Base-by-base conservation (phyloP, 2,113 vertebrate genomes). In the Mustelus asterias region DNA sequence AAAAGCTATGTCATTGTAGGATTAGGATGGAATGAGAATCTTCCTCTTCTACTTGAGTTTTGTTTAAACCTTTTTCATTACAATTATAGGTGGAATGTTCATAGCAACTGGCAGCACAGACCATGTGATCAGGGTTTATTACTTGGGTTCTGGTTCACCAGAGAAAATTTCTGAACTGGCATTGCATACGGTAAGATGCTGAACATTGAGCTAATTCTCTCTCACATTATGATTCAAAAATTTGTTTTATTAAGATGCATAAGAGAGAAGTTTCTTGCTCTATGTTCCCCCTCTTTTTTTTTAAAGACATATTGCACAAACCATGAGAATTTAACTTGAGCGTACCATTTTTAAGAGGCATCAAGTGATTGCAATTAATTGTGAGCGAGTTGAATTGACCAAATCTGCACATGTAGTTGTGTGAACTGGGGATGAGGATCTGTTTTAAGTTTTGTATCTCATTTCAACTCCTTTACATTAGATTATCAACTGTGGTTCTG, bases 111-210 rank as follows among this genome's bases (percentile, higher is more conserved):
- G 99, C 85, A 98, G 99, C 96, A 99, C 99, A 78, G 99, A 99
- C 97, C 99, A 99, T 4, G 98, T 99, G 96, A 99, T 99, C 97
- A 98, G 99, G 96, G 98, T 99, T 96, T 99, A 99, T 97, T 99
- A 99, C 97, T 98, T 99, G 97, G 99, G 99, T 96, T 98, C 97
- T 63, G 99, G 98, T 95, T 97, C 97, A 10, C 99, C 99, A 0
- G 98, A 99, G 97, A 99, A 99, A 97, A 98, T 99, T 95, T 98
- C 99, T 3, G 98, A 99, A 97, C 97, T 99, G 97, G 99, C 99
- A 96, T 98, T 98, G 95, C 99, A 99, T 96, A 98, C 98, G 97
- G 99, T 99, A 97, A 98, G 98, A 96, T 86, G 41, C 24, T 65
- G 72, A 95, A 90, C 67, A 58, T 44, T 95, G 9, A 67, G 18